Base-by-base conservation (phyloP, 2,888 invertebrate species). In the Penaeus monodon region DNA sequence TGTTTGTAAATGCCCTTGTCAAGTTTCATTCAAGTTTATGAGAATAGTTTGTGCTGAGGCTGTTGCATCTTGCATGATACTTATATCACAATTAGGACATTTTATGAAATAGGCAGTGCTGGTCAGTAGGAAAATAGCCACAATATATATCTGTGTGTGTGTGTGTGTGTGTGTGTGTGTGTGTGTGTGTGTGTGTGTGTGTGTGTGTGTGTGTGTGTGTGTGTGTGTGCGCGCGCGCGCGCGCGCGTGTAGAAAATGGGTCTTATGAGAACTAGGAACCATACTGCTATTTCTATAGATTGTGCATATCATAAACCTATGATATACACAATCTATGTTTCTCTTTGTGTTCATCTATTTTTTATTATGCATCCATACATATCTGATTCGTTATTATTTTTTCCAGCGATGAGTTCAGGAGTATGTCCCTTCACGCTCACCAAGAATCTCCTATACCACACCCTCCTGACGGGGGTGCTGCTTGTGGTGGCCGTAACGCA, bases 401-500 rank as follows among this genome's bases (percentile, higher is more conserved):
- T 82, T 82, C 29, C 84, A 84, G 84, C 44, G 12, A 84, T 84
- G 84, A 38, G 76, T 24, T 66, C 78, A 27, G 89, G 89, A 20
- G 88, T 84, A 74, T 89, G 89, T 57, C 89, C 89, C 7, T 88
- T 89, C 81, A 83, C 74, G 24, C 70, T 89, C 20, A 88, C 89
- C 10, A 38, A 74, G 85, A 64, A 79, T 7, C 78, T 89, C n/a
- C 73, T 89, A 24, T 84, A 88, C 38, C 86, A 89, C 70, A 66
- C 83, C 7, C n/a, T 82, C n/a, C 76, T 89, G 29, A 86, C 88
- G 2, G 65, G 68, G 6, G 68, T 80, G 22, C 66, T 89, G 12
- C 81, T 89, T 4, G 3, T 88, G 49, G 81, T 88, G 10, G 38
- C 70, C 4, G 68, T 84, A 7, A 44, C 73, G 4, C 89, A 89